Percentiles rank a stretch among this genome's conserved stretches.
Conservation (phyloP, 2,113 vertebrate species). For the Cyanistes caeruleus region DNA sequence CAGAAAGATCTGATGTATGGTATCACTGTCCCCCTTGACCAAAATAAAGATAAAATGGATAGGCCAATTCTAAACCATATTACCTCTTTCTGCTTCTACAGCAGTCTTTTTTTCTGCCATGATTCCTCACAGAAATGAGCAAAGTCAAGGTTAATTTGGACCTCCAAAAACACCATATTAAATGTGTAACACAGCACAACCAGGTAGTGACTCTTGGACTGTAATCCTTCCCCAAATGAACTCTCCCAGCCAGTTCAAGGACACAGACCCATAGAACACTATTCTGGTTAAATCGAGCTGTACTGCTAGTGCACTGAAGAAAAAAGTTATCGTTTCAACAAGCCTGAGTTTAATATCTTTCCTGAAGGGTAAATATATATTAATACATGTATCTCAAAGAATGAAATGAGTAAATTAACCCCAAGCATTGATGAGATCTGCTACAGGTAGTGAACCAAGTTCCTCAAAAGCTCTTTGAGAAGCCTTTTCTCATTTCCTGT, state of each 20-base stretch:
- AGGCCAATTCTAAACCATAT: not conserved
- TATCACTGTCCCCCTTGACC: not conserved
- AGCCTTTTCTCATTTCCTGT: slow-evolving; percentile 21
- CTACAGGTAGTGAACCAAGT: not conserved
- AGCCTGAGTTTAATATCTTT: not conserved
- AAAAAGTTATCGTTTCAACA: not conserved
- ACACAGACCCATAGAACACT: not conserved
- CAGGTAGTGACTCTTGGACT: rapidly evolving
- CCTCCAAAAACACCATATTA: not conserved
- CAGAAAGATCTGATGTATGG: not conserved
- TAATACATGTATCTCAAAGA: not conserved
- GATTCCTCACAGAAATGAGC: not conserved
- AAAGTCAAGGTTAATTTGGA: not conserved
- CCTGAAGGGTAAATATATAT: not conserved
- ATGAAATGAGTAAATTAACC: not conserved
- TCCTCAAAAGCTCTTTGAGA: not conserved
- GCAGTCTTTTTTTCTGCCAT: not conserved
- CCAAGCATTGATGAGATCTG: not conserved
- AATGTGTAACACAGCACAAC: not conserved
- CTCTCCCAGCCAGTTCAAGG: not conserved
- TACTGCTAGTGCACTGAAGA: not conserved
- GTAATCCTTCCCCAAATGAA: not conserved
- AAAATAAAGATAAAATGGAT: not conserved
- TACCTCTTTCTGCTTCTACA: not conserved
- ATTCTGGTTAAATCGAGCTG: not conserved